Evolutionary conservation across 2,888 invertebrate genomes (phyloP).

Genomic region (Sarcophaga variegata): DNA sequence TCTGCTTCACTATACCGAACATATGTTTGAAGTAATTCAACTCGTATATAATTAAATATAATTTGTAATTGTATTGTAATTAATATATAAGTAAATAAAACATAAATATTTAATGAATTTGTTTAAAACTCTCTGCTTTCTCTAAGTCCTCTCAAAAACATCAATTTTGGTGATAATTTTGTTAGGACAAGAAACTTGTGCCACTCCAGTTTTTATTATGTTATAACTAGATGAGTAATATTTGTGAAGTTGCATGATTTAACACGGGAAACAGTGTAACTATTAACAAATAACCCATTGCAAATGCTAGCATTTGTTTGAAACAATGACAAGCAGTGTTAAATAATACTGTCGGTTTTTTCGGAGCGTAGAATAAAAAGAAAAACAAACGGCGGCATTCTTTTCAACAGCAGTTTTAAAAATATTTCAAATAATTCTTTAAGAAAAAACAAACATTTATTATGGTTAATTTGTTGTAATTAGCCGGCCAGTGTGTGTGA

Average conservation of each 20-base stretch:
- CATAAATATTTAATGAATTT: too few species aligned
- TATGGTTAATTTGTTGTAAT: constrained; percentile 62
- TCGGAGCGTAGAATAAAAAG: not conserved
- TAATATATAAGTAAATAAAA: too few species aligned
- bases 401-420: constrained; percentile 10
- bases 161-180: too few species aligned
- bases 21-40: too few species aligned
- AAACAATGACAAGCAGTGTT: constrained; percentile 42
- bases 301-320: constrained; percentile 3
- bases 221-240: too few species aligned
- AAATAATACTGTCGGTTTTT: constrained; percentile 32
- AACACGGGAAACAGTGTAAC: constrained; percentile 35
- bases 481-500: constrained; percentile 4
- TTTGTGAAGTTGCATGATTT: not conserved
- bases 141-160: too few species aligned
- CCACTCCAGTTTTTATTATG: too few species aligned
- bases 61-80: too few species aligned
- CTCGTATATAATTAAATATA: too few species aligned
- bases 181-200: too few species aligned
- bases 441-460: not conserved
- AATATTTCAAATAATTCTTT: not conserved
- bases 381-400: constrained; percentile 20
- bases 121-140: too few species aligned
- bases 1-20: too few species aligned
- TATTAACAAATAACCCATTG: not conserved